Base-by-base conservation (phyloP, 2,113 vertebrate species). In the Mystacornis crossleyi region DNA sequence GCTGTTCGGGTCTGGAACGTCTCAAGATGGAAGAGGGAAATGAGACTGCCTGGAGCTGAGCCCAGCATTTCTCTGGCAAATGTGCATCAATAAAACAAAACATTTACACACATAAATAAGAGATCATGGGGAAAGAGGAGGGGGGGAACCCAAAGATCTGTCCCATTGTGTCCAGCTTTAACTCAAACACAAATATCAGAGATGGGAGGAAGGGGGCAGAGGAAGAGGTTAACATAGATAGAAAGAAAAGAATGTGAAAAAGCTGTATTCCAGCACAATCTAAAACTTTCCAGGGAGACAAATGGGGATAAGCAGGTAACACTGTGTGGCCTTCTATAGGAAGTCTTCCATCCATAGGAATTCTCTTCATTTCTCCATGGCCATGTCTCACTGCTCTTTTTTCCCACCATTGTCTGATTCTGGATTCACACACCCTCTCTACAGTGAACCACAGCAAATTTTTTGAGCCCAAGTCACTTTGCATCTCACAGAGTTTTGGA, bases 1-100 rank as follows among this genome's bases (percentile, higher is more conserved):
- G 82, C 66, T 89, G 38, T 55, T 81, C 23, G 13, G 31, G 48
- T 89, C 94, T 93, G 92, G 91, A 84, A 74, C 62, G 72, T 95
- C 85, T 96, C 84, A 77, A 73, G 36, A 34, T 90, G 50, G 95
- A 96, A 93, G 90, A 93, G 61, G 31, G 75, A 96, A 96, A 94
- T 73, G 55, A 91, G 70, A 65, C 51, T 83, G 82, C 54, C 65
- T 94, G 77, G 79, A 92, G 36, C 85, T 67, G 55, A 74, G 89
- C 96, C 96, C 40, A 40, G 50, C 17, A 45, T 95, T 96, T 95
- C 79, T 93, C 83, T 96, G 87, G 94, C 50, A 86, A 87, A 86
- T 29, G 66, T 65, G 55, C 87, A 91, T 96, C 84, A 80, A 95
- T 93, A 93, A 97, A 96, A 83, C 77, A 75, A 88, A 95, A 81